phyloP scores from a whole-genome alignment of 1,140 invertebrate species.

The Drosophila biarmipes region DNA sequence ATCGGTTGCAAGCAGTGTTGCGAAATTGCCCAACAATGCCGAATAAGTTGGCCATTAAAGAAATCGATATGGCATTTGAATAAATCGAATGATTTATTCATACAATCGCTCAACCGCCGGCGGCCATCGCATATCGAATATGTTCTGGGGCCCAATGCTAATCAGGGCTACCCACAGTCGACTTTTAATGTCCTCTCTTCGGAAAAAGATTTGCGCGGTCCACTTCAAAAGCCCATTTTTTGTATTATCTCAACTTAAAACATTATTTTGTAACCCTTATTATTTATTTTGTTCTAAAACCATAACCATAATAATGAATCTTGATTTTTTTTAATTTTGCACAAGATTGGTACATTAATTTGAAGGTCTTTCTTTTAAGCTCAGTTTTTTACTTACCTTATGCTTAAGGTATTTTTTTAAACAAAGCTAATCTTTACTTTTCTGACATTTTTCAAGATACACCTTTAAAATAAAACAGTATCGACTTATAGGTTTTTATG shows the following conservation, averaged over 20 bases:
- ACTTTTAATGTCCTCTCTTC: background rate
- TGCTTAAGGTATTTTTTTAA: too few species aligned
- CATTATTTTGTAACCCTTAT: background rate
- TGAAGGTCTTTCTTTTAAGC: too few species aligned
- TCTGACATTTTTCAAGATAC: too few species aligned
- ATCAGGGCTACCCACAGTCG: background rate
- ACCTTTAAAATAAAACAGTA: too few species aligned
- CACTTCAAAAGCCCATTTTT: background rate
- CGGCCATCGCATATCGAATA: background rate
- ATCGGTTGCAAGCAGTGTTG: slow-evolving; percentile 6
- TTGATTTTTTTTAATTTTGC: too few species aligned
- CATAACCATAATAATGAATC: too few species aligned
- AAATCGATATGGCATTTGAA: slow-evolving; percentile 43
- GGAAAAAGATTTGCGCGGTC: too few species aligned
- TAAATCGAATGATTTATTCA: slow-evolving; percentile 39
- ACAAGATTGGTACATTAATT: too few species aligned
- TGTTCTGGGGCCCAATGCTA: background rate
- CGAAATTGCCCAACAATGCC: slow-evolving; percentile 22
- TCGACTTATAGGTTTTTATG: too few species aligned
- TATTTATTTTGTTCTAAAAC: too few species aligned
- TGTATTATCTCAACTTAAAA: background rate
- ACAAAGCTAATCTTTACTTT: too few species aligned
- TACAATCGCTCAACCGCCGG: background rate
- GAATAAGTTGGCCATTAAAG: slow-evolving; percentile 34
- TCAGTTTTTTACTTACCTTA: too few species aligned